Evolutionary conservation across 1,140 invertebrate genomes (phyloP).

Genomic region (Apis mellifera): DNA sequence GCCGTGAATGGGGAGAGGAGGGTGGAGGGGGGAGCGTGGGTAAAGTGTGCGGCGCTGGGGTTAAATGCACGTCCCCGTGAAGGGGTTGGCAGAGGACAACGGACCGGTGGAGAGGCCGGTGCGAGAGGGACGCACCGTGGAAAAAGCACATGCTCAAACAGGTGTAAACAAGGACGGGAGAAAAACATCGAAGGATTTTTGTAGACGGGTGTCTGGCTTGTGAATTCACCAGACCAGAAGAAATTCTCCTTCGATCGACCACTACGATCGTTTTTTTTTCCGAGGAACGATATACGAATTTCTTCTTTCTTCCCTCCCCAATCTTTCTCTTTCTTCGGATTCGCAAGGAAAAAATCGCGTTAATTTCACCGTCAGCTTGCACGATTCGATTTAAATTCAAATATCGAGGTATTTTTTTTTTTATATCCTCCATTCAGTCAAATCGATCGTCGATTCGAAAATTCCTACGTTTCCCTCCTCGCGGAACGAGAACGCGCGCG

Average conservation of each 20-base stretch:
- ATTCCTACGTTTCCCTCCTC: background rate
- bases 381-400: too few species aligned
- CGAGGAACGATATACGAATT: too few species aligned
- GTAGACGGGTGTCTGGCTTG: conserved; percentile 48
- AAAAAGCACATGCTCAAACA: conserved; percentile 38
- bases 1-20: conserved; percentile 59
- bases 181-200: conserved; percentile 47
- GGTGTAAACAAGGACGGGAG: conserved; percentile 45
- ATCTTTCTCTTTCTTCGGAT: background rate
- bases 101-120: conserved; percentile 48
- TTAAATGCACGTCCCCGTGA: conserved; percentile 62
- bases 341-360: too few species aligned
- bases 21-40: conserved; percentile 26
- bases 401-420: background rate
- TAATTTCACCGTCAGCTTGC: too few species aligned
- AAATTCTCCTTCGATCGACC: conserved; percentile 38
- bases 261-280: background rate
- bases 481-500: too few species aligned
- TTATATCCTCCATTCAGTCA: background rate
- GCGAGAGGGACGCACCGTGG: conserved; percentile 43
- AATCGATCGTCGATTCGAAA: background rate
- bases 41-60: conserved; percentile 49
- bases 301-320: background rate
- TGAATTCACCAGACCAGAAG: conserved; percentile 50
- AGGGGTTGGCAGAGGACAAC: conserved; percentile 58